phyloP scores from a whole-genome alignment of 2,888 invertebrate genomes.

The Amblyteles armatorius region DNA sequence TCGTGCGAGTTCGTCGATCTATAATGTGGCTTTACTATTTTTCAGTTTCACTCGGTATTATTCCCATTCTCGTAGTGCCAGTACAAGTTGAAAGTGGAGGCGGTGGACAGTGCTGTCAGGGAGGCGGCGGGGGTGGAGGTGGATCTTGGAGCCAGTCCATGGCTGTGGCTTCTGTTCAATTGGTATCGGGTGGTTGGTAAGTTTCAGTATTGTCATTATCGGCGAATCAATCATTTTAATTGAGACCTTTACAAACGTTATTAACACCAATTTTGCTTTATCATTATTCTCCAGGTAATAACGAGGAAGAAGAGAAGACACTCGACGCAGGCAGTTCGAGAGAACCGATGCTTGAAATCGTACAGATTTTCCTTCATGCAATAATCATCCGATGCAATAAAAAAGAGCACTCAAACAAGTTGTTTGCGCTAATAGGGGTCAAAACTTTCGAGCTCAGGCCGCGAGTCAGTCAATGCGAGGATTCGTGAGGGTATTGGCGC shows the following conservation, averaged over 20 bases:
- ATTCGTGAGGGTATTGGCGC: not conserved
- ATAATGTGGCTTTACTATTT: not conserved
- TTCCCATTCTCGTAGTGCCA: conserved; percentile 67
- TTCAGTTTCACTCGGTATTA: conserved; percentile 59
- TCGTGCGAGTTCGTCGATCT: not conserved
- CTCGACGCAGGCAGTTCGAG: not conserved
- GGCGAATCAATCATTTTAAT: not conserved
- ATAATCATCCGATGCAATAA: not conserved
- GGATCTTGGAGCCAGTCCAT: too few species aligned
- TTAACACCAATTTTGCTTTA: not conserved
- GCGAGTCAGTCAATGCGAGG: too few species aligned
- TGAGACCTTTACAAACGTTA: not conserved
- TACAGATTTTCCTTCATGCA: not conserved
- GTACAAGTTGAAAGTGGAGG: conserved; percentile 22
- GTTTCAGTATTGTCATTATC: conserved; percentile 1
- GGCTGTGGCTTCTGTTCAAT: too few species aligned
- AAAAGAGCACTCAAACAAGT: not conserved
- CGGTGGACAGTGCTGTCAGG: too few species aligned
- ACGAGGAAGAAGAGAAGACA: not conserved
- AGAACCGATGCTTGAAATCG: not conserved
- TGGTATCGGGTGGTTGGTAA: conserved; percentile 69
- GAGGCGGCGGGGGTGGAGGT: too few species aligned
- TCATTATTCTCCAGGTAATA: conserved; percentile 47
- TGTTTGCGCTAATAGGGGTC: not conserved
- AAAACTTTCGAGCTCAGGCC: not conserved